These are phyloP conservation scores for Pherbina coryleti DNA, from an alignment of 2,888 invertebrate genomes.

Conservation along the genomic window DNA sequence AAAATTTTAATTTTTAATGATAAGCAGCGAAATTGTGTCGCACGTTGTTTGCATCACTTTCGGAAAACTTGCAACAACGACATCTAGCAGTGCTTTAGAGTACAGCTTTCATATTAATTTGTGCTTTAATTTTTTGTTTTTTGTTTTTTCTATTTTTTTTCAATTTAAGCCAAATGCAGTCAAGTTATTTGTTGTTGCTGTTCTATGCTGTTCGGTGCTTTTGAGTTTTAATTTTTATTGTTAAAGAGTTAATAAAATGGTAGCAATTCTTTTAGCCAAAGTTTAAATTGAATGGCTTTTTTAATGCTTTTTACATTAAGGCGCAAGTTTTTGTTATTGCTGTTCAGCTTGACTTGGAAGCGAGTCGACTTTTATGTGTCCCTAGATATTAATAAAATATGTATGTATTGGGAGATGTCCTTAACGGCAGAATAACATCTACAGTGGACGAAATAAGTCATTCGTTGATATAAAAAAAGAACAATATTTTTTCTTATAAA, in stretches of 20 bases:
- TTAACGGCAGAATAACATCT: neutral
- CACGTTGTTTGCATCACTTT: neutral
- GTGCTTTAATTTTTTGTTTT: neutral
- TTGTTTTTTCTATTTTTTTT: neutral
- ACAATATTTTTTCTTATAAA: neutral
- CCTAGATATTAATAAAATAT: conserved; percentile 46
- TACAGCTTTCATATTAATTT: neutral
- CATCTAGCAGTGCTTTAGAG: neutral
- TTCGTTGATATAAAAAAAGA: neutral
- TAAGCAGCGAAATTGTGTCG: conserved; percentile 20
- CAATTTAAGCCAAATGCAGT: neutral
- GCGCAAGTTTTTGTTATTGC: neutral
- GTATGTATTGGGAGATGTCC: conserved; percentile 25
- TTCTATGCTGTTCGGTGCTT: neutral
- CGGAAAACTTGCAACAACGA: neutral
- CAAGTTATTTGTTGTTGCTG: neutral
- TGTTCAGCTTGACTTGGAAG: neutral
- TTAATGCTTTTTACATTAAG: neutral
- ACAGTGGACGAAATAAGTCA: neutral
- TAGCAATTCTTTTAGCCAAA: too few species aligned
- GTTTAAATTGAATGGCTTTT: neutral
- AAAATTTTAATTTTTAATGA: conserved; percentile 34
- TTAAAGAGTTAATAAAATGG: too few species aligned
- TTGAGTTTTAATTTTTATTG: neutral
- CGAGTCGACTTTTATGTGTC: conserved; percentile 40